Base-by-base conservation (phyloP, 2,888 invertebrate species). In the Drosophila tanythrix region DNA sequence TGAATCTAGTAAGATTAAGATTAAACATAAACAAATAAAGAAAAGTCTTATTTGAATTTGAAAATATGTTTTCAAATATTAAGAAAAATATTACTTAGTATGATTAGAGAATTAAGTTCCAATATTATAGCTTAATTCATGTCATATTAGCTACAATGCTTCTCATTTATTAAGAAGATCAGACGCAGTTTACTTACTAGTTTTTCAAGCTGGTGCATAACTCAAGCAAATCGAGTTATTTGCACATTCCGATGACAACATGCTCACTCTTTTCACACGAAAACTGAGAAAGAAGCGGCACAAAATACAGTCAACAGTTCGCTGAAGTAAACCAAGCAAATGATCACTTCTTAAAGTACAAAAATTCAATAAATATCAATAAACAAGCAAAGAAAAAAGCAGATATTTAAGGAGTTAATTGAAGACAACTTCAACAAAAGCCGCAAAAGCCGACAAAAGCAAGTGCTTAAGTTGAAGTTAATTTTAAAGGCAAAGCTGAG, bases 321-420 rank as follows among this genome's bases (percentile, higher is more conserved):
- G 21, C 36, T 53, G 27, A 60, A 58, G 59, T 66, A 58, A 81
- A 56, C 40, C 43, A 38, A 70, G 56, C 71, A 76, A 73, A 73
- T 74, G 62, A 63, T 60, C 67, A 77, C 81, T 80, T 75, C 58
- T 69, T 70, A 55, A 71, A 52, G 72, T 64, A 51, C 27, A 55
- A 62, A 76, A 72, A 88, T 82, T 88, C 85, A 88, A 89, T 86
- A 82, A 86, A 86, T 88, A 86, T 87, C 82, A 89, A 86, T 89
- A 88, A 84, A 79, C 43, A 57, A 29, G 29, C 18, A 0, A 5
- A 18, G 18, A 38, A 15, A 38, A n/a, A 18, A 15, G 52, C 6
- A 15, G 68, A 27, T 77, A 74, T 76, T 81, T 71, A 74, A 70
- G 70, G 51, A 62, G 81, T 43, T 72, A 70, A 79, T 74, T 78